These are phyloP conservation scores for Andricus curvator DNA, from an alignment of 2,888 invertebrate species.

Conservation along the genomic window DNA sequence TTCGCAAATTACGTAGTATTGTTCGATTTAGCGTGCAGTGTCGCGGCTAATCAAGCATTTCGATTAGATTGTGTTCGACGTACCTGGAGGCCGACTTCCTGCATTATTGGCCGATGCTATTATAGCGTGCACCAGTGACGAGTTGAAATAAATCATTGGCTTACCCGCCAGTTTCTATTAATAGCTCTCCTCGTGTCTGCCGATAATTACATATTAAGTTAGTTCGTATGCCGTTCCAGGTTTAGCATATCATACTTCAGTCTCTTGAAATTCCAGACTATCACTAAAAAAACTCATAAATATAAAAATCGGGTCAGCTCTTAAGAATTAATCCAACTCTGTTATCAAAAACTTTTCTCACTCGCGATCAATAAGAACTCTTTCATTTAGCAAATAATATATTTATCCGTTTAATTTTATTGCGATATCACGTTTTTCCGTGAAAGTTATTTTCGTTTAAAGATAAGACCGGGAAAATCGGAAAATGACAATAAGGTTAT, in stretches of 20 bases:
- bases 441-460: background rate
- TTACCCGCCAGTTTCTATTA: constrained; percentile 54
- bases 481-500: no score
- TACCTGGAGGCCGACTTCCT: constrained; percentile 49
- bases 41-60: constrained; percentile 47
- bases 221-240: constrained; percentile 53
- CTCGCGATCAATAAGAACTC: background rate
- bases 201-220: constrained; percentile 57
- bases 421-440: background rate
- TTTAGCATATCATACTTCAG: constrained; percentile 51
- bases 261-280: constrained; percentile 7
- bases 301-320: background rate
- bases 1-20: constrained; percentile 36
- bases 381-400: background rate
- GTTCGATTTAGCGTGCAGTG: constrained; percentile 45
- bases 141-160: constrained; percentile 55
- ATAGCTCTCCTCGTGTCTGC: constrained; percentile 53
- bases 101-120: constrained; percentile 51
- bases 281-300: background rate
- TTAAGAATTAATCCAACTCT: background rate
- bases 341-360: background rate
- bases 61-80: constrained; percentile 47
- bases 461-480: background rate
- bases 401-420: background rate
- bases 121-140: constrained; percentile 48